These are phyloP conservation scores for Rhagophthalmus giganteus DNA, from an alignment of 2,888 invertebrate genomes.

Conservation along the genomic window DNA sequence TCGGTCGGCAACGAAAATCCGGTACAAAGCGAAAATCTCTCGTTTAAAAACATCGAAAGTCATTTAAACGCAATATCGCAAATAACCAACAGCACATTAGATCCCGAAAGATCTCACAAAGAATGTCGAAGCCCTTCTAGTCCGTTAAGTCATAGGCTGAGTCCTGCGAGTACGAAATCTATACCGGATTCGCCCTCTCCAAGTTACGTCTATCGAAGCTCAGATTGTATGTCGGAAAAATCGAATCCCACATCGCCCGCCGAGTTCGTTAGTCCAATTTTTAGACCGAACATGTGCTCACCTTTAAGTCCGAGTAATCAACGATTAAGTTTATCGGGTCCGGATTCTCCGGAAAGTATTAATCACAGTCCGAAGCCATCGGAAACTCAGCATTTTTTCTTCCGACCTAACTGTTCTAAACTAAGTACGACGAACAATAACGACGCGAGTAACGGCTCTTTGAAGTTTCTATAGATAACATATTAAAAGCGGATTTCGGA, in stretches of 20 bases:
- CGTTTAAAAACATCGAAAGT: constrained; percentile 69
- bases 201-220: constrained; percentile 36
- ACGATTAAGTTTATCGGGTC: constrained; percentile 40
- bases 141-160: constrained; percentile 38
- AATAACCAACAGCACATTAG: constrained; percentile 59
- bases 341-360: constrained; percentile 41
- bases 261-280: constrained; percentile 38
- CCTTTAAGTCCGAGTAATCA: constrained; percentile 37
- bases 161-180: constrained; percentile 50
- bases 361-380: constrained; percentile 40
- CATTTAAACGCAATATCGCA: constrained; percentile 71
- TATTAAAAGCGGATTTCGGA: constrained; percentile 83
- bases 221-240: constrained; percentile 39
- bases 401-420: constrained; percentile 40
- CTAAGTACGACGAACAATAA: constrained; percentile 40
- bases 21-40: constrained; percentile 52
- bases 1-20: constrained; percentile 80
- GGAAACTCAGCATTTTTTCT: constrained; percentile 43
- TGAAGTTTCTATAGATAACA: constrained; percentile 86
- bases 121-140: constrained; percentile 40
- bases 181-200: constrained; percentile 41
- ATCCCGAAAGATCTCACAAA: constrained; percentile 40
- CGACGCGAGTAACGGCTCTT: constrained; percentile 52
- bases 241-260: constrained; percentile 42
- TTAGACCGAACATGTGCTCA: constrained; percentile 39